These are phyloP conservation scores for Cecropterus lyciades DNA, from an alignment of 1,140 invertebrate genomes.

Conservation along the genomic window DNA sequence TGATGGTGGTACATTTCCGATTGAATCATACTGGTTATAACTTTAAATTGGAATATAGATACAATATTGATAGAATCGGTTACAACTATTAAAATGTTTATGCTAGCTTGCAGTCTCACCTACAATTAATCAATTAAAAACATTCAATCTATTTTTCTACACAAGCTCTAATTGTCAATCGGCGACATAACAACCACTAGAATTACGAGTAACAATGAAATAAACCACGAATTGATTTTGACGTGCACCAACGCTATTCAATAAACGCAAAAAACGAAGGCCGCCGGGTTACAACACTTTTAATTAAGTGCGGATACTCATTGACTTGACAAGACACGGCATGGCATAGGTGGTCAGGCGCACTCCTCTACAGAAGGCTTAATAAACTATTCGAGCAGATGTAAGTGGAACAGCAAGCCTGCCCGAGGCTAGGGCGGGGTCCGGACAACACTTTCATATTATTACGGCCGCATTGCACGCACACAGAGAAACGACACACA, in stretches of 20 bases:
- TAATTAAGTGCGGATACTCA: conserved; percentile 40
- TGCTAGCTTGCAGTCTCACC: too few species aligned
- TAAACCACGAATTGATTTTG: conserved; percentile 35
- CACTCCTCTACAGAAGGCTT: conserved; percentile 73
- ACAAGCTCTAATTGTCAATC: not conserved
- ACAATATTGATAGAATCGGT: too few species aligned
- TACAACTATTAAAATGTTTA: too few species aligned
- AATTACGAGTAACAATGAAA: conserved; percentile 27
- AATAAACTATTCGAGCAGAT: conserved; percentile 81
- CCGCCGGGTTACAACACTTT: conserved; percentile 27
- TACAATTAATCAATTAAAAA: too few species aligned
- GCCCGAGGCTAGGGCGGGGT: conserved; percentile 79
- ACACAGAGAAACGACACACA: conserved; percentile 54
- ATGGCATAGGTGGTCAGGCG: conserved; percentile 48
- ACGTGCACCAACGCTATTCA: conserved; percentile 27
- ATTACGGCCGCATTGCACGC: conserved; percentile 78
- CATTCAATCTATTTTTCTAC: not conserved
- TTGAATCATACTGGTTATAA: too few species aligned
- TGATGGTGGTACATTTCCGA: too few species aligned
- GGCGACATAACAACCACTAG: conserved; percentile 3
- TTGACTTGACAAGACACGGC: conserved; percentile 45
- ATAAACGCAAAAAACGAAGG: conserved; percentile 33
- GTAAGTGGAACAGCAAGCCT: conserved; percentile 76
- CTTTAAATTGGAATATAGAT: too few species aligned
- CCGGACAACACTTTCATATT: conserved; percentile 83